phyloP scores from a whole-genome alignment of 2,888 invertebrate species.

The Theodoxus fluviatilis region DNA sequence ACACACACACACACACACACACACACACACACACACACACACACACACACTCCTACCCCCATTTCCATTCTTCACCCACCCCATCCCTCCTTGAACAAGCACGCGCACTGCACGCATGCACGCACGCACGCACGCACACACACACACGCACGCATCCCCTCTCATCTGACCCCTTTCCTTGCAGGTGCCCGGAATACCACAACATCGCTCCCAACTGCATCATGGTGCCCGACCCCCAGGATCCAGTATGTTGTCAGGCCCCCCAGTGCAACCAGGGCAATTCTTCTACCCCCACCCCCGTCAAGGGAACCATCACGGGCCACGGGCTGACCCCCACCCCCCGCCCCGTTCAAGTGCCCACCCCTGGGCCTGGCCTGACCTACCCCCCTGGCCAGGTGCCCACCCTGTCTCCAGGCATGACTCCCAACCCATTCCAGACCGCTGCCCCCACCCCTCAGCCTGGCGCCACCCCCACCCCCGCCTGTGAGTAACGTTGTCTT shows the following conservation, averaged over 20 bases:
- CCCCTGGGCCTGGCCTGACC: constrained; percentile 29
- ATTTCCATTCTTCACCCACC: not conserved
- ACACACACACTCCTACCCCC: too few species aligned
- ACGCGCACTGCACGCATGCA: not conserved
- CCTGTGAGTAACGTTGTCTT: constrained; percentile 25
- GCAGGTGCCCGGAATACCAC: constrained; percentile 24
- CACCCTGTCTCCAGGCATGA: constrained; percentile 28
- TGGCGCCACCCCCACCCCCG: constrained; percentile 23
- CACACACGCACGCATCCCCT: not conserved
- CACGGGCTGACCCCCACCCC: constrained; percentile 39
- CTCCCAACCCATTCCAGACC: too few species aligned
- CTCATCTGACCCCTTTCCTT: not conserved
- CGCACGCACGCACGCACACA: not conserved
- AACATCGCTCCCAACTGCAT: constrained; percentile 35
- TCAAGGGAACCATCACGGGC: constrained; percentile 44
- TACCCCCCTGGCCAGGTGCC: constrained; percentile 37
- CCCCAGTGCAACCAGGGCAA: constrained; percentile 39
- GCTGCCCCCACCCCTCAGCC: too few species aligned
- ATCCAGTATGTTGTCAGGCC: constrained; percentile 47
- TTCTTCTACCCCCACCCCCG: constrained; percentile 35
- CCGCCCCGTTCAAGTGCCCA: constrained; percentile 29
- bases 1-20: too few species aligned
- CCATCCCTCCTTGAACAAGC: not conserved
- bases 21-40: too few species aligned
- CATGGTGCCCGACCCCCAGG: constrained; percentile 45